Evolutionary conservation across 2,888 invertebrate species (phyloP), one percentile per base, ranked within the genome.

Genomic region (Terebella lapidaria): DNA sequence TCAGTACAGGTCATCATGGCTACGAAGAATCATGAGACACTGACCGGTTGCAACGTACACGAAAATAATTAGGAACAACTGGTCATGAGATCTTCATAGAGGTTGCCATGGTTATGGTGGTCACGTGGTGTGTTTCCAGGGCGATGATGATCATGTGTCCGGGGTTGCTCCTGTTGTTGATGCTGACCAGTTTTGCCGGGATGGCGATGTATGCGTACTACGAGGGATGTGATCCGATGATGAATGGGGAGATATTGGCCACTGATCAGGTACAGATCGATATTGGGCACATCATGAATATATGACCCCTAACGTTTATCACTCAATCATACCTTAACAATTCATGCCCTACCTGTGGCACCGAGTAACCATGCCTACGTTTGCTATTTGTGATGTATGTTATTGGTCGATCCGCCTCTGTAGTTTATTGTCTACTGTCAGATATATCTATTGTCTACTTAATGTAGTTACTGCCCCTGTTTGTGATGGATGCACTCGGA

Each of bases 111-210:
- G n/a, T n/a, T n/a, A n/a, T n/a, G n/a, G n/a, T n/a, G n/a, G n/a
- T 35, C 42, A 35, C n/a, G 10, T 35, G 42, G 10, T 35, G 10
- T n/a, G 10, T 15, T n/a, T 35, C 42, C 42, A 89, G 90, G 64
- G 89, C 90, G 0, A 80, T 91, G n/a, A 85, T 86, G 82, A 87
- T 90, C 62, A 89, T 90, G 47, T 85, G 88, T 56, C 75, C 87
- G 58, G 88, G 91, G 0, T 84, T 94, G 64, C 87, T 89, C 62
- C 75, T 88, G n/a, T 87, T 94, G 24, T 90, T 92, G 78, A 86
- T 89, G n/a, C 84, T 92, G 24, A 92, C 92, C 78, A 91, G 91
- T 79, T 85, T 90, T 76, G 91, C 90, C 5, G 94, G 94, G 4
- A 87, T 92, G 80, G 86, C 92, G 62, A 85, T 94, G 70, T 91